Base-by-base conservation (phyloP, 2,113 vertebrate species). In the Sinocyclocheilus maitianheensis region DNA sequence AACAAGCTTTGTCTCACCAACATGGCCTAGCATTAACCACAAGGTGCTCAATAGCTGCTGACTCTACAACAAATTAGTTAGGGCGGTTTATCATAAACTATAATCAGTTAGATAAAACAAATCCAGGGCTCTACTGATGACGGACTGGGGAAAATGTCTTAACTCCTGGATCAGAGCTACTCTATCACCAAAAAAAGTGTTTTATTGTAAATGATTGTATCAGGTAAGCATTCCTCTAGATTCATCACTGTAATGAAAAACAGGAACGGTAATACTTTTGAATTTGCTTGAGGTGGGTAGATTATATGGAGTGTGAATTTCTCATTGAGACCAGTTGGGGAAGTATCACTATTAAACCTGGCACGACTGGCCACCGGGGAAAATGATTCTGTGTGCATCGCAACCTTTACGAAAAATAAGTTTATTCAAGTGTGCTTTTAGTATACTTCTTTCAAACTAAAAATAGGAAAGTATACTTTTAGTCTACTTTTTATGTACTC, bases 231-330 rank as follows among this genome's bases (percentile, higher is more conserved):
- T 87, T 63, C 74, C 40, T 48, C n/a, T 5, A 30, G 55, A 88
- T 88, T 84, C 65, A 80, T 89, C 88, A 87, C 69, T 77, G 65
- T 87, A 83, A 89, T 89, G 88, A 89, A 89, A 87, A 85, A 85
- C 43, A 51, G 77, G 26, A 63, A 20, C 24, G 63, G 75, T 82
- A 74, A 89, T 87, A 51, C 58, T 65, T 85, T 85, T 77, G 72
- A 85, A 82, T 77, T 81, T 82, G 84, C 85, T 77, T 37, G 26
- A 26, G 30, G 51, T 81, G 46, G 77, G 63, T 46, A 76, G 69
- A 77, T 46, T 58, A 60, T 30, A 40, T 46, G 65, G 60, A 81
- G 71, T 34, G 40, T 53, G 77, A 63, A 72, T 87, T 87, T 87
- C 63, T 87, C 86, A 78, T 89, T 84, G 34, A 26, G 72, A 30